phyloP scores from a whole-genome alignment of 2,113 vertebrate species.

The Ceyx cyanopectus region DNA sequence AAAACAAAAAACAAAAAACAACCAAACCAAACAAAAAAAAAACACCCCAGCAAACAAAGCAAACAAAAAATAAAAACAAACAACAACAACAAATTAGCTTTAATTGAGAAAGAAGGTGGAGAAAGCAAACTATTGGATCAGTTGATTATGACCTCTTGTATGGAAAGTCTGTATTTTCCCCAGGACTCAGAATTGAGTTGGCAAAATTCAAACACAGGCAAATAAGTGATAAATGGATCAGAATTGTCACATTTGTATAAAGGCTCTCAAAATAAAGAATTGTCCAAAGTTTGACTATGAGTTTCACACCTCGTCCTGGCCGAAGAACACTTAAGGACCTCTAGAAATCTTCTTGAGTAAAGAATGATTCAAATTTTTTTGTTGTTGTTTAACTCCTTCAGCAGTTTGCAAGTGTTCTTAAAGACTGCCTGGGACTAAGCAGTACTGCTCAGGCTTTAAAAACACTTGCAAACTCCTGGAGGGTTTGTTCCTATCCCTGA shows the following conservation, averaged over 20 bases:
- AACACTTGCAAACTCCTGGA: too few species aligned
- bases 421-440: neutral
- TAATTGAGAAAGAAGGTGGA: neutral
- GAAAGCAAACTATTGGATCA: neutral
- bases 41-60: too few species aligned
- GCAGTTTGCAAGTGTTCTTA: neutral
- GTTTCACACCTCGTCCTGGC: neutral
- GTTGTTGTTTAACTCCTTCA: neutral
- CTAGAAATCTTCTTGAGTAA: neutral
- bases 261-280: neutral
- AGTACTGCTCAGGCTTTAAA: neutral
- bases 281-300: neutral
- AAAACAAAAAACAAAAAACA: neutral
- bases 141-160: neutral
- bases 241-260: neutral
- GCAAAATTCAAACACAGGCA: neutral
- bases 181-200: neutral
- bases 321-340: neutral
- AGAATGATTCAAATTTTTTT: neutral
- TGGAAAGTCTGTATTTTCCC: neutral
- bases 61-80: neutral
- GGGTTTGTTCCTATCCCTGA: neutral
- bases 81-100: neutral
- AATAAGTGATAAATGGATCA: neutral
- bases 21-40: too few species aligned